Conservation (phyloP, 2,888 invertebrate genomes). For the Drosophila conformis region DNA sequence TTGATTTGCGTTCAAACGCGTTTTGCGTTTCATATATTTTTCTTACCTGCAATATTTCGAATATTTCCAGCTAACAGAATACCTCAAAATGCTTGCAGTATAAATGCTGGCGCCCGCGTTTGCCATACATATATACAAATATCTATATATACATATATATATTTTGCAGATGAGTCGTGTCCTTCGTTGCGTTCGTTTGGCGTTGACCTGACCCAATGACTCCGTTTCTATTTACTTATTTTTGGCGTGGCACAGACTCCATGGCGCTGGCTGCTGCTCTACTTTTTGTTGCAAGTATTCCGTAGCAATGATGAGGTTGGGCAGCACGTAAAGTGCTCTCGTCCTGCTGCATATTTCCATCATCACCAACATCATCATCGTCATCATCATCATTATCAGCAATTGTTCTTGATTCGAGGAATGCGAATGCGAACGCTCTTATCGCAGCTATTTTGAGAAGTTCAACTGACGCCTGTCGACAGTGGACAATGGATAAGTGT, state of each 20-base stretch:
- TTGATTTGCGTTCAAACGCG: conserved; percentile 51
- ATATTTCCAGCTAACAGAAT: background rate
- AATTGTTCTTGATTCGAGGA: conserved; percentile 9
- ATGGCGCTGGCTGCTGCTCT: conserved; percentile 53
- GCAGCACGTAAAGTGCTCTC: conserved; percentile 19
- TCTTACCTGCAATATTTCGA: conserved; percentile 14
- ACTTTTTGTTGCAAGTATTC: conserved; percentile 47
- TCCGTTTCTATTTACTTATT: conserved; percentile 50
- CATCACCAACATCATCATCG: background rate
- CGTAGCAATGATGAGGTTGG: conserved; percentile 21
- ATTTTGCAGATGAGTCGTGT: conserved; percentile 25
- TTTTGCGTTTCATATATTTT: conserved; percentile 42
- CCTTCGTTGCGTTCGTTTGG: conserved; percentile 43
- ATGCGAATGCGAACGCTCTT: conserved; percentile 18
- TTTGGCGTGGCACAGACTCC: conserved; percentile 57
- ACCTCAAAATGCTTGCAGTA: conserved; percentile 37
- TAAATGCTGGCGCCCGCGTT: conserved; percentile 58
- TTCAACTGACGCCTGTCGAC: conserved; percentile 8
- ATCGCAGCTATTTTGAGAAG: conserved; percentile 11
- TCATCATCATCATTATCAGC: background rate
- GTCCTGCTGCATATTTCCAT: conserved; percentile 1
- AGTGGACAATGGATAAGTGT: conserved; percentile 7
- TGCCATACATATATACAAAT: background rate
- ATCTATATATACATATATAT: background rate
- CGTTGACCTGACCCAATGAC: conserved; percentile 64